phyloP scores from a whole-genome alignment of 1,140 invertebrate genomes.

The Drosophila rhopaloa region DNA sequence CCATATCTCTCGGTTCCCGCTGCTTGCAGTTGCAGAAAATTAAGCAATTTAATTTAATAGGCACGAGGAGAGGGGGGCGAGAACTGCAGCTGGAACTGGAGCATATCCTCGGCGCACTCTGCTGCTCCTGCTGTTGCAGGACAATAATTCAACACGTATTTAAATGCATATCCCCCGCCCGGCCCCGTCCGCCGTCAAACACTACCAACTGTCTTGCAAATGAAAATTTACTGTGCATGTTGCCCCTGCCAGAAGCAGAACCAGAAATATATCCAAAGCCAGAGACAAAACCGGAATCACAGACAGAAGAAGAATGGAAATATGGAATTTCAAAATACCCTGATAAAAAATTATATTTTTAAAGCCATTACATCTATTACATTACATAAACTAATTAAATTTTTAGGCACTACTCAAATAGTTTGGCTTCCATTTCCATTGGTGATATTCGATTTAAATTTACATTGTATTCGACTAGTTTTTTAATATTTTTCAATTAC shows the following conservation, averaged over 20 bases:
- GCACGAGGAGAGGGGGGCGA: conserved; percentile 29
- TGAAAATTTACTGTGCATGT: conserved; percentile 81
- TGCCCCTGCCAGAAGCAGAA: conserved; percentile 61
- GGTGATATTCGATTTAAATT: too few relatives aligned
- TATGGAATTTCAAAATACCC: conserved; percentile 2
- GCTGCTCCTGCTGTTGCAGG: conserved; percentile 52
- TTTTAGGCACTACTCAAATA: too few relatives aligned
- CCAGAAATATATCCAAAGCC: conserved; percentile 37
- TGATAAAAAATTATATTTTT: background rate
- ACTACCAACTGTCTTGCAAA: conserved; percentile 66
- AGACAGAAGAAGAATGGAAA: conserved; percentile 17
- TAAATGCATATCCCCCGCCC: conserved; percentile 65
- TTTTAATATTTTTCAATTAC: too few relatives aligned
- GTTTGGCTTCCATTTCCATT: too few relatives aligned
- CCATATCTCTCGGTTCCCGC: conserved; percentile 12
- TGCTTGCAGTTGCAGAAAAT: conserved; percentile 67
- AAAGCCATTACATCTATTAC: too few relatives aligned
- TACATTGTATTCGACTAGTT: too few relatives aligned
- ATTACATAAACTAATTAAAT: too few relatives aligned
- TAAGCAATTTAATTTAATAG: conserved; percentile 83
- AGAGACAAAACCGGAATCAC: conserved; percentile 30
- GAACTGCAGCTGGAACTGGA: conserved; percentile 34
- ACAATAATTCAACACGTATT: conserved; percentile 82
- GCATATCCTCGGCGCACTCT: conserved; percentile 61
- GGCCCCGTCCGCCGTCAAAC: conserved; percentile 5